A percentile compares a stretch with the other conserved stretches of the same genome.
These are phyloP conservation scores for Pseudachorutes palmiensis DNA, from an alignment of 1,140 invertebrate genomes.

Conservation along the genomic window DNA sequence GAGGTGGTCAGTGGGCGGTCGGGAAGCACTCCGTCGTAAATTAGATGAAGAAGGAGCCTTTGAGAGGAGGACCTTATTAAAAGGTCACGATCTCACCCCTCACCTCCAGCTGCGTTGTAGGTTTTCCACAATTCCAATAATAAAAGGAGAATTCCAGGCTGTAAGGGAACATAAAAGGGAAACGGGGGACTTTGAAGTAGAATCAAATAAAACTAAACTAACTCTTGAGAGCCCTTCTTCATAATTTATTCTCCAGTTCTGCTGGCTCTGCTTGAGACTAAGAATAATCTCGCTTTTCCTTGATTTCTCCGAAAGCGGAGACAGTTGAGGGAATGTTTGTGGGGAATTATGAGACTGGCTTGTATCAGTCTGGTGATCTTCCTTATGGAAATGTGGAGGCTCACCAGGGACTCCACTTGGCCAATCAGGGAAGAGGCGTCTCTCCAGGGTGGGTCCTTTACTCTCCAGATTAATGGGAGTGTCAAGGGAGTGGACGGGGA, in stretches of 20 bases:
- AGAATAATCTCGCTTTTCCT: not conserved
- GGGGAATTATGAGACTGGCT: too few species aligned
- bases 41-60: slow-evolving; percentile 24
- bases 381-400: not conserved
- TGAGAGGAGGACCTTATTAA: slow-evolving; percentile 32
- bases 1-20: slow-evolving; percentile 7
- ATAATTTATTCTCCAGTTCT: not conserved
- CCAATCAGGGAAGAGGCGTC: not conserved
- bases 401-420: not conserved
- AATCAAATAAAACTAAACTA: slow-evolving; percentile 8
- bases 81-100: slow-evolving; percentile 33
- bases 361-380: too few species aligned
- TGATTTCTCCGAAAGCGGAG: too few species aligned
- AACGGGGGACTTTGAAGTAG: not conserved
- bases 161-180: not conserved
- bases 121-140: slow-evolving; percentile 29
- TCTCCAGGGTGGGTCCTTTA: not conserved
- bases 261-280: not conserved
- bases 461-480: not conserved
- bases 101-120: slow-evolving; percentile 30
- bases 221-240: too few species aligned
- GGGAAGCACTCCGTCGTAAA: slow-evolving; percentile 24
- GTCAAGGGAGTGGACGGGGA: too few species aligned
- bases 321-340: too few species aligned
- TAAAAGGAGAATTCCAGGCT: not conserved